Base-by-base conservation (phyloP, 2,888 invertebrate genomes). In the Galeopsomyia nigrocyanea region DNA sequence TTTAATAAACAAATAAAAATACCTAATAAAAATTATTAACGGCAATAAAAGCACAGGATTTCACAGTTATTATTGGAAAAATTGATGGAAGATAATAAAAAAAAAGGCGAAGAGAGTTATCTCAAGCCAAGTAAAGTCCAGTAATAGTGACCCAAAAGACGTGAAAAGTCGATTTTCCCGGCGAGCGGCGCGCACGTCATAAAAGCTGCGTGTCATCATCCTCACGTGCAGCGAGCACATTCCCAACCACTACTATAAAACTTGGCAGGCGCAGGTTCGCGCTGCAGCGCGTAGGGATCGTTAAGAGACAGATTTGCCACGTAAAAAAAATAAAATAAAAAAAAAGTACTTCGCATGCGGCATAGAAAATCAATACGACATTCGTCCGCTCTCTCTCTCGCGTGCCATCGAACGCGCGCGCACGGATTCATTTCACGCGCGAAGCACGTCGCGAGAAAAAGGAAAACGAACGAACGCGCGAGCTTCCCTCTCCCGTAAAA, bases 401-500 rank as follows among this genome's bases (percentile, higher is more conserved):
- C 58, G 19, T 22, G 53, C 47, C 13, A 14, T 22, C 53, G 31
- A 39, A 13, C 50, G 71, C 55, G 5, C 50, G 71, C 55, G 5
- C 68, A 71, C 79, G 82, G 82, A 85, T 85, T 85, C 84, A 80
- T 80, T 82, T 82, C 84, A 83, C 84, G 84, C 84, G 80, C 78
- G 76, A 64, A 77, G 77, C 80, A 79, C 80, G 82, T 80, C 82
- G 81, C 78, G 80, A 79, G 82, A 81, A 82, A 81, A 80, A 82
- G 81, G 82, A 83, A 80, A 79, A 78, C 76, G 77, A 76, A 73
- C 71, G 60, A 31, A 74, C 63, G 70, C 39, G 66, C 70, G 60
- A 53, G 74, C 55, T 62, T 68, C 60, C 57, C 62, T 53, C 49
- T 58, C 67, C 77, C 74, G 80, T 81, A 80, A 81, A 84, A 84